Percentiles rank a stretch among this genome's conserved stretches.
These are phyloP conservation scores for Saccostrea cuccullata DNA, from an alignment of 1,140 invertebrate species.

Conservation along the genomic window DNA sequence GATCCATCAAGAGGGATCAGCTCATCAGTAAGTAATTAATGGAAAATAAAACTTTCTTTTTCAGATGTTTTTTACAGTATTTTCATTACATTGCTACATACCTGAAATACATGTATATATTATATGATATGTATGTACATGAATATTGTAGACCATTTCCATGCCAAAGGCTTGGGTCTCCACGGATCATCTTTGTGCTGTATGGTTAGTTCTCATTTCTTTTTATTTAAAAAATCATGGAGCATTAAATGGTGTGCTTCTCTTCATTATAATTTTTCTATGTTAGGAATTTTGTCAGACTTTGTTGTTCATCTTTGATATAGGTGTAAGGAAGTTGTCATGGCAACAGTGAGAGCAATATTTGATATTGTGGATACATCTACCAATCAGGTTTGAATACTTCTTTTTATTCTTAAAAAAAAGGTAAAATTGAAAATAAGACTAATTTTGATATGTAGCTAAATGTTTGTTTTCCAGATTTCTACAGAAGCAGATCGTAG, in stretches of 20 bases:
- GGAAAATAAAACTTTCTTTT: neutral
- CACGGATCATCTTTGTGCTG: slow-evolving; percentile 87
- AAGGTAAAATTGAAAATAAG: neutral
- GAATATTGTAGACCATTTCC: slow-evolving; percentile 84
- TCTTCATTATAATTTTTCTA: neutral
- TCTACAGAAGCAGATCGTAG: slow-evolving; percentile 69
- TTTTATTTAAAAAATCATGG: neutral
- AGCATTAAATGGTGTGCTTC: neutral
- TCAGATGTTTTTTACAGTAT: neutral
- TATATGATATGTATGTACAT: too few relatives aligned
- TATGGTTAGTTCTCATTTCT: slow-evolving; percentile 67
- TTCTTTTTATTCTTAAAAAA: neutral
- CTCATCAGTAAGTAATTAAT: slow-evolving; percentile 63
- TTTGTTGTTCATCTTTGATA: neutral
- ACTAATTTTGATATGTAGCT: neutral
- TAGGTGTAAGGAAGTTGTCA: slow-evolving; percentile 94
- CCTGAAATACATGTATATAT: too few relatives aligned
- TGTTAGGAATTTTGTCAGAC: neutral
- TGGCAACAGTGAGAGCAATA: slow-evolving; percentile 87
- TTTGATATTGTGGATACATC: slow-evolving; percentile 87
- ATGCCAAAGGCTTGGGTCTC: slow-evolving; percentile 92
- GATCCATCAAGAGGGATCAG: slow-evolving; percentile 61
- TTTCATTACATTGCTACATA: neutral
- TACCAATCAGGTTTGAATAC: slow-evolving; percentile 68
- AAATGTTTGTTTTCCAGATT: slow-evolving; percentile 55